Evolutionary conservation across 2,113 vertebrate genomes (phyloP).

Genomic region (Chloebia gouldiae): DNA sequence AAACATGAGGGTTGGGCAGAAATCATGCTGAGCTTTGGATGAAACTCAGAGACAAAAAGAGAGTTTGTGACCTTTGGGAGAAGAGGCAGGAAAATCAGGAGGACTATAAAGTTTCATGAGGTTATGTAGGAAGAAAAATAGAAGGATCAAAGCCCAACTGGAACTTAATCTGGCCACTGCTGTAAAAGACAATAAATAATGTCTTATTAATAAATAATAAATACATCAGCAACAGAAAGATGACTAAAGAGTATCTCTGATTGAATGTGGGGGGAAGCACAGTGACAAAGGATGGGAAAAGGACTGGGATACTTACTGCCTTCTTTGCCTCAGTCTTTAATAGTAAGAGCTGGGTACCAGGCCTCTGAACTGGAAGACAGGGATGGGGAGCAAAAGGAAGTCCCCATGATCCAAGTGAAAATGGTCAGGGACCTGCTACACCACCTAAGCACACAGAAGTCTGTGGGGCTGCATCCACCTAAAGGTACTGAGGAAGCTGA

Average conservation of each 20-base stretch:
- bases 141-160: neutral
- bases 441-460: neutral
- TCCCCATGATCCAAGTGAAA: neutral
- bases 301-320: neutral
- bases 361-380: neutral
- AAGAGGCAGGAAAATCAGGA: neutral
- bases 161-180: neutral
- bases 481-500: neutral
- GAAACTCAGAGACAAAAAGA: neutral
- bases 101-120: neutral
- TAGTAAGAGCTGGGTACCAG: neutral
- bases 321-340: neutral
- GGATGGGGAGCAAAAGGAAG: neutral
- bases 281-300: neutral
- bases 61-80: neutral
- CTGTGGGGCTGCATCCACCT: neutral
- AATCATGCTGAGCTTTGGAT: neutral
- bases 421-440: neutral
- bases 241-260: neutral
- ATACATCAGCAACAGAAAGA: neutral
- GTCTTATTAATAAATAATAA: neutral
- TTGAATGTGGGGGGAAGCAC: neutral
- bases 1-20: neutral
- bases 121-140: fast-evolving
- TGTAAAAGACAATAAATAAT: neutral